Conservation (phyloP, 23 tunicate species). For the Trididemnum clinides region DNA sequence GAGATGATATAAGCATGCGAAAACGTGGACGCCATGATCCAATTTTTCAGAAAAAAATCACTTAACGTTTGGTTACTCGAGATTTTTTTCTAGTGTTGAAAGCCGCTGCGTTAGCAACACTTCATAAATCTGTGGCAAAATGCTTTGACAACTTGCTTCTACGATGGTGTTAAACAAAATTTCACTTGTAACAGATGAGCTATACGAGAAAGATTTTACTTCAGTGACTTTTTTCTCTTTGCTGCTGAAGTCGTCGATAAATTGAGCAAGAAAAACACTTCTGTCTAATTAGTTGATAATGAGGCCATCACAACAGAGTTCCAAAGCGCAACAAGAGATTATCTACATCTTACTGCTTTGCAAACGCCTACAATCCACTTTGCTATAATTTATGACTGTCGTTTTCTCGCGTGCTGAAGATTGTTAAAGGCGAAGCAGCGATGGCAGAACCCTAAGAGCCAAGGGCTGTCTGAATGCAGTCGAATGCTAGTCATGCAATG, state of each 20-base stretch:
- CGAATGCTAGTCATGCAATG: background rate
- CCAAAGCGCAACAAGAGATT: background rate
- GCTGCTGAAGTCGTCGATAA: background rate
- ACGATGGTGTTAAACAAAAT: background rate
- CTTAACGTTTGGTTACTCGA: background rate
- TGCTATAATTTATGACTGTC: background rate
- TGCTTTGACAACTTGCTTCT: background rate
- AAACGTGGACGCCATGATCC: background rate
- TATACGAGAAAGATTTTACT: background rate
- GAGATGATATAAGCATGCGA: slow-evolving; percentile 19
- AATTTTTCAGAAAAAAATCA: background rate
- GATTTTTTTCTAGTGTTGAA: background rate
- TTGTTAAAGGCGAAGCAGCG: slow-evolving; percentile 12
- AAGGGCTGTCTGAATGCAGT: background rate
- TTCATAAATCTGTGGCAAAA: background rate
- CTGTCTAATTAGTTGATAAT: background rate
- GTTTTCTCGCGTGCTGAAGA: background rate
- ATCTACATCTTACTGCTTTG: background rate
- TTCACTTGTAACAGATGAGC: slow-evolving; percentile 18
- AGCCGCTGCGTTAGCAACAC: slow-evolving; percentile 7
- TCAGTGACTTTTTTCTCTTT: background rate
- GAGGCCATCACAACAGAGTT: slow-evolving; percentile 11
- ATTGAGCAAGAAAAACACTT: slow-evolving; percentile 14
- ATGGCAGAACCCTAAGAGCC: background rate
- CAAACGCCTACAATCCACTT: too few species aligned